Conservation (phyloP, 1,140 invertebrate genomes). For the Neodiprion fabricii region DNA sequence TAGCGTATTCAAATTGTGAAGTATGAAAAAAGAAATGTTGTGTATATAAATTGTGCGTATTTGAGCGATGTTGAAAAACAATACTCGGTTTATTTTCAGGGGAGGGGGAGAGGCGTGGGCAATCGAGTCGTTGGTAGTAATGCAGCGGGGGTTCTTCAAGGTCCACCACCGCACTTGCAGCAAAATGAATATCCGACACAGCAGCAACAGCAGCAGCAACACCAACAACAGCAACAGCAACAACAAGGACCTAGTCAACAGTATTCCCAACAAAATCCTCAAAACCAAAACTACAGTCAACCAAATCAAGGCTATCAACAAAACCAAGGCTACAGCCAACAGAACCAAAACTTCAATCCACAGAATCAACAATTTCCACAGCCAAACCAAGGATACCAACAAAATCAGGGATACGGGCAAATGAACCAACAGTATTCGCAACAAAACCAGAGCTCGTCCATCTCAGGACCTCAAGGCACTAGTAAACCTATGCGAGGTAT, state of each 20-base stretch:
- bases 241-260: slow-evolving; percentile 38
- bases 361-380: slow-evolving; percentile 21
- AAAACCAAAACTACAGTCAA: slow-evolving; percentile 22
- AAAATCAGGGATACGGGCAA: slow-evolving; percentile 18
- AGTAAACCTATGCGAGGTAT: slow-evolving; percentile 62
- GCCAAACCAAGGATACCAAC: slow-evolving; percentile 12
- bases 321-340: slow-evolving; percentile 27
- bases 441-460: slow-evolving; percentile 39
- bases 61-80: background rate
- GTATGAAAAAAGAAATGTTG: slow-evolving; percentile 5
- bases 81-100: slow-evolving; percentile 50
- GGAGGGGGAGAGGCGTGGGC: slow-evolving; percentile 65
- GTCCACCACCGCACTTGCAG: slow-evolving; percentile 54
- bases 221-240: slow-evolving; percentile 36
- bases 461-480: slow-evolving; percentile 37
- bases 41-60: no score
- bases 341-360: slow-evolving; percentile 17
- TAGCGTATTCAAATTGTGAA: slow-evolving; percentile 11
- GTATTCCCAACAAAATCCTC: slow-evolving; percentile 39
- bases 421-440: slow-evolving; percentile 44
- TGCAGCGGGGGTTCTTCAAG: slow-evolving; percentile 53
- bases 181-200: slow-evolving; percentile 44
- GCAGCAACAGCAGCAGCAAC: slow-evolving; percentile 47
- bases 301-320: slow-evolving; percentile 27
- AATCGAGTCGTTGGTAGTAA: slow-evolving; percentile 70